Evolutionary conservation across 2,113 vertebrate genomes (phyloP).

Genomic region (Colinus virginianus): DNA sequence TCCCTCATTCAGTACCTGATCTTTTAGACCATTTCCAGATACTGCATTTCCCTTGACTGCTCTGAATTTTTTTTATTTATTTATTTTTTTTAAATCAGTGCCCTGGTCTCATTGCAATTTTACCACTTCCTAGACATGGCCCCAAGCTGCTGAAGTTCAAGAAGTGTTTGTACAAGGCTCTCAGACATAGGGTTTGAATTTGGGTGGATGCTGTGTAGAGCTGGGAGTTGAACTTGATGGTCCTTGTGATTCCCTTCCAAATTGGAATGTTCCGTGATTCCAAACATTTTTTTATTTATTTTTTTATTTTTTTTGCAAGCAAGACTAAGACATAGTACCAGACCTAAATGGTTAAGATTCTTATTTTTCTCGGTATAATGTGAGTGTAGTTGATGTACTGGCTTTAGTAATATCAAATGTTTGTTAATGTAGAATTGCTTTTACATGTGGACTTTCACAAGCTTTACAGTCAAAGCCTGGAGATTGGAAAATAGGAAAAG

Average conservation of each 20-base stretch:
- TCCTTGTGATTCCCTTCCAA: too few relatives aligned
- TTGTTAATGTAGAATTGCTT: not conserved
- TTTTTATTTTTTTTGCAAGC: not conserved
- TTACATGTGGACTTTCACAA: not conserved
- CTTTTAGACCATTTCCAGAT: not conserved
- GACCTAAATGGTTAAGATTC: not conserved
- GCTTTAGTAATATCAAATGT: not conserved
- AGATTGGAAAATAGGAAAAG: not conserved
- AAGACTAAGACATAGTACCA: not conserved
- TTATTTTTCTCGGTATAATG: not conserved
- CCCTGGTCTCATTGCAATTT: not conserved
- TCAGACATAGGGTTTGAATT: too few relatives aligned
- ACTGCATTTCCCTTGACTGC: not conserved
- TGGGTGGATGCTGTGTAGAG: too few relatives aligned
- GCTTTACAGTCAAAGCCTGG: not conserved
- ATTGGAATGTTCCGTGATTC: too few relatives aligned
- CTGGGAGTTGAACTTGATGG: too few relatives aligned
- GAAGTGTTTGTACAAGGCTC: too few relatives aligned
- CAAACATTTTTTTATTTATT: too few relatives aligned
- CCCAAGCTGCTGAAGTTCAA: too few relatives aligned
- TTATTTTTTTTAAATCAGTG: not conserved
- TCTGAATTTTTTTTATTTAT: not conserved
- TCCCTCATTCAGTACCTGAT: not conserved
- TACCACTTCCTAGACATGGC: not conserved
- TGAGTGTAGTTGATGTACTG: not conserved